A percentile compares a stretch with the other conserved stretches of the same genome.
Evolutionary conservation across 2,797 vertebrate genomes (phyloP).

Genomic region (Cichlasoma orientale): DNA sequence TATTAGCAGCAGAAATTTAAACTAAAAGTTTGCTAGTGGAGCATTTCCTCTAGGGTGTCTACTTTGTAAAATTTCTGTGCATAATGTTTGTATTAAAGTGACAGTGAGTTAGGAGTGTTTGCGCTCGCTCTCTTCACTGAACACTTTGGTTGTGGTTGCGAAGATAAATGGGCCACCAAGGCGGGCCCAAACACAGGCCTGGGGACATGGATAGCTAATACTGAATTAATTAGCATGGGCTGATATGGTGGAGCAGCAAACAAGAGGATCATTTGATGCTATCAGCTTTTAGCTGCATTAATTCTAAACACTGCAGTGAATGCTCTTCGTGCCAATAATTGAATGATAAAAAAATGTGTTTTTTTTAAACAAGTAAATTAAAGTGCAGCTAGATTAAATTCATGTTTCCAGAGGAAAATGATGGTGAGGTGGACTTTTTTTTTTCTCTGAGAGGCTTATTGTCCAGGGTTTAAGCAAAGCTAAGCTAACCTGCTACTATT

Average conservation of each 20-base stretch:
- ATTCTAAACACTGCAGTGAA: not conserved
- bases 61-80: slow-evolving; percentile 9
- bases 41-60: slow-evolving; percentile 9
- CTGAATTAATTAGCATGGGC: slow-evolving; percentile 46
- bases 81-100: slow-evolving; percentile 40
- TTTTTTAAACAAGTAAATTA: not conserved
- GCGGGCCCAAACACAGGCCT: slow-evolving; percentile 25
- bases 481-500: not conserved
- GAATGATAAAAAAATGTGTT: not conserved
- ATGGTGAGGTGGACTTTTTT: too few species aligned
- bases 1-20: slow-evolving; percentile 7
- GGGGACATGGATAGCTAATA: slow-evolving; percentile 43
- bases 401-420: not conserved
- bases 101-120: slow-evolving; percentile 21
- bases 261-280: slow-evolving; percentile 35
- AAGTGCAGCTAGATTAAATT: not conserved
- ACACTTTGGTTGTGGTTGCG: slow-evolving; percentile 28
- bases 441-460: not conserved
- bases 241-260: slow-evolving; percentile 35
- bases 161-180: slow-evolving; percentile 61
- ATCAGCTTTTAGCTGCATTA: slow-evolving; percentile 21
- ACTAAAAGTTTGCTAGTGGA: not conserved
- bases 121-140: not conserved
- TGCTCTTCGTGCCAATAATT: not conserved
- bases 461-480: not conserved